Conservation (phyloP, 2,113 vertebrate species). For the Upupa epops region DNA sequence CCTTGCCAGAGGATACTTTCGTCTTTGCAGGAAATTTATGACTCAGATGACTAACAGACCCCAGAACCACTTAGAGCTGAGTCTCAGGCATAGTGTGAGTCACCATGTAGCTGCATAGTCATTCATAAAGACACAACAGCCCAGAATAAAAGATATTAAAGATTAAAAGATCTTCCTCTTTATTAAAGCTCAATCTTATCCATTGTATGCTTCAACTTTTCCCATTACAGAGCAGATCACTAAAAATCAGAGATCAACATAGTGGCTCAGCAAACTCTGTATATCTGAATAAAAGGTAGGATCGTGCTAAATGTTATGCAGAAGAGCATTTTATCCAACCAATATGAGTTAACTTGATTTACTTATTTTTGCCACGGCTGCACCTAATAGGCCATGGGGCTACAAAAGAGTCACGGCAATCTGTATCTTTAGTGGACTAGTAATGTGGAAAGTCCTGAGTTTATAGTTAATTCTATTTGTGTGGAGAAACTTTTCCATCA, state of each 20-base stretch:
- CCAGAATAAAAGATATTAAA: neutral
- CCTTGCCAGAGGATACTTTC: neutral
- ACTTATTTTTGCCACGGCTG: neutral
- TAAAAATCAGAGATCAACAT: neutral
- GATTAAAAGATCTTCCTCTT: neutral
- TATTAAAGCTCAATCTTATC: neutral
- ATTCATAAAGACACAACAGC: neutral
- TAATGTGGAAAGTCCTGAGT: neutral
- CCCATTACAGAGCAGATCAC: neutral
- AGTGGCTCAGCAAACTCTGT: neutral
- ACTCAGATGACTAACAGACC: neutral
- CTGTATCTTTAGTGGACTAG: neutral
- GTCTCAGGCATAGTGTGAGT: neutral
- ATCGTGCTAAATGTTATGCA: neutral
- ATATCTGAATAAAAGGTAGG: neutral
- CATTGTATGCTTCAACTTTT: neutral
- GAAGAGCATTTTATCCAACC: neutral
- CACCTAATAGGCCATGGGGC: neutral
- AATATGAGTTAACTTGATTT: neutral
- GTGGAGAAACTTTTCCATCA: neutral
- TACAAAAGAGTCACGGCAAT: neutral
- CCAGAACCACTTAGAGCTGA: neutral
- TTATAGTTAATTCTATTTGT: neutral
- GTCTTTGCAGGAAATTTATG: slow-evolving; percentile 7
- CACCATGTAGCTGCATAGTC: neutral